phyloP scores from a whole-genome alignment of 2,888 invertebrate species.

The Aquatica leii region DNA sequence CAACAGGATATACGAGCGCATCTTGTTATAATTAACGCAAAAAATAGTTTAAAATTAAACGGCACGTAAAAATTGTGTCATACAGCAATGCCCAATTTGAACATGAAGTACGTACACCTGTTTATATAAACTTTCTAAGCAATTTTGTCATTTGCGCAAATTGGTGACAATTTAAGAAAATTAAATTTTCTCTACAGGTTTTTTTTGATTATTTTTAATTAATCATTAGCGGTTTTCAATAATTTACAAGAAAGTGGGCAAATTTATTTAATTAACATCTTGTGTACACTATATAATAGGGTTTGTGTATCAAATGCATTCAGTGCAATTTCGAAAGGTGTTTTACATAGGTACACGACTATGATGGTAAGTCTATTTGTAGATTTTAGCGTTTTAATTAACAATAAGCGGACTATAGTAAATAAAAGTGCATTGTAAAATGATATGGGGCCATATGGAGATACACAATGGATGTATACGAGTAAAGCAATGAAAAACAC shows the following conservation, averaged over 20 bases:
- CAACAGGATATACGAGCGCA: conserved; percentile 6
- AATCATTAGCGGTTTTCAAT: neutral
- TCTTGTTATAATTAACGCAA: conserved; percentile 5
- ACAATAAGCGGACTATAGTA: neutral
- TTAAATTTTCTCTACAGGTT: neutral
- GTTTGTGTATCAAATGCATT: neutral
- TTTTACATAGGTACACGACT: too few relatives aligned
- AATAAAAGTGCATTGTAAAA: conserved; percentile 39
- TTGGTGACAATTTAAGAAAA: neutral
- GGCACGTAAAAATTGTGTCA: too few relatives aligned
- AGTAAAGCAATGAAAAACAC: conserved; percentile 52
- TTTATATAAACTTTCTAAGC: neutral
- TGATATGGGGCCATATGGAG: conserved; percentile 50
- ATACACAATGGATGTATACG: conserved; percentile 51
- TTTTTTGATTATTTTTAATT: neutral
- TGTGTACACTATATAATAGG: neutral
- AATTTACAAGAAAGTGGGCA: neutral
- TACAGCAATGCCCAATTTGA: neutral
- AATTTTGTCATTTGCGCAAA: conserved; percentile 1
- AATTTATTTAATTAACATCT: neutral
- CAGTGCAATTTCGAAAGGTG: too few relatives aligned
- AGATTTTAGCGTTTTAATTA: neutral
- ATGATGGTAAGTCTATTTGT: neutral
- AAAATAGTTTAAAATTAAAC: too few relatives aligned
- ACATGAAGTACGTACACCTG: too few relatives aligned